Evolutionary conservation across 2,797 vertebrate genomes (phyloP).

Genomic region (Denticeps clupeoides): DNA sequence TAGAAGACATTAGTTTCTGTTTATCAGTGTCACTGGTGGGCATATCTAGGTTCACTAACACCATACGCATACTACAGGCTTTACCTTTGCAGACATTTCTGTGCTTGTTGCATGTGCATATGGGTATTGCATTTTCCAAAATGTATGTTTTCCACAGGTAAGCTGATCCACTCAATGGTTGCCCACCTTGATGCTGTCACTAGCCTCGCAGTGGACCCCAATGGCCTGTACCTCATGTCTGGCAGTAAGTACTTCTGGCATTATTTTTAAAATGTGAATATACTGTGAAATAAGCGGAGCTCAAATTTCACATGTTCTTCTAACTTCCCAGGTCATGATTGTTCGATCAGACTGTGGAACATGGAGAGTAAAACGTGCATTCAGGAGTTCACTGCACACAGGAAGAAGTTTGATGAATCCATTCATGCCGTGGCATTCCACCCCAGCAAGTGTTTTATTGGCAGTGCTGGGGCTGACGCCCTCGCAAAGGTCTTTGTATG

Average conservation of each 20-base stretch:
- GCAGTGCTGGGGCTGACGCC: conserved; percentile 91
- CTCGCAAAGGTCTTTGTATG: conserved; percentile 99
- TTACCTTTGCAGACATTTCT: too few species aligned
- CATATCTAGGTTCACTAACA: too few species aligned
- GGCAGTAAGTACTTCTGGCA: conserved; percentile 99
- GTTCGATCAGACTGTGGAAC: conserved; percentile 97
- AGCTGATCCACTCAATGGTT: conserved; percentile 96
- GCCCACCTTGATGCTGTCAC: conserved; percentile 96
- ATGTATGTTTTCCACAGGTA: conserved; percentile 68
- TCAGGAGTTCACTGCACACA: conserved; percentile 96
- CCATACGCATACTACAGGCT: too few species aligned
- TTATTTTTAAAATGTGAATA: too few species aligned
- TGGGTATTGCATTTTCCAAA: too few species aligned
- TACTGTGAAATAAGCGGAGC: too few species aligned
- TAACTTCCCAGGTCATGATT: conserved; percentile 86
- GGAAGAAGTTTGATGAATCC: conserved; percentile 94
- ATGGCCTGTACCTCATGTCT: conserved; percentile 97
- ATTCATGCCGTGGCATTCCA: conserved; percentile 98
- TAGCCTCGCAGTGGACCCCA: conserved; percentile 92
- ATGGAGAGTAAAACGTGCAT: conserved; percentile 98
- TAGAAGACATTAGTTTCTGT: too few species aligned
- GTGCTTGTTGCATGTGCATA: too few species aligned
- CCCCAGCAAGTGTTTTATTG: conserved; percentile 93
- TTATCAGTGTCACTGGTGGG: too few species aligned
- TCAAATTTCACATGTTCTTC: too few species aligned